Conservation (phyloP, 2,888 invertebrate species). For the Sphaerophoria rueppellii region DNA sequence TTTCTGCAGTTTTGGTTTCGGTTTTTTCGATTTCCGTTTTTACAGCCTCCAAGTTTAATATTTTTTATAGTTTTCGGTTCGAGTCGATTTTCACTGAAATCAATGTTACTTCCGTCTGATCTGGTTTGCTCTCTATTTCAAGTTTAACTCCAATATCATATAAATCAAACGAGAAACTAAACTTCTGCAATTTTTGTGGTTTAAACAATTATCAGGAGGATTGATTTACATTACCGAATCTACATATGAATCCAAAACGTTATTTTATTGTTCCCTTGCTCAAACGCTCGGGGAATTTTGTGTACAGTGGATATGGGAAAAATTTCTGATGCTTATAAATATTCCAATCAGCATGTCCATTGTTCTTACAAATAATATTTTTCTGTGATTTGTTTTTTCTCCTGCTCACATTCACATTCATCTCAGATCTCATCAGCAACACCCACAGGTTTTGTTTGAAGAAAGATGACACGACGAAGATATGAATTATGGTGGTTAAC, state of each 20-base stretch:
- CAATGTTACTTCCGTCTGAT: no score
- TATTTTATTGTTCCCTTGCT: neutral
- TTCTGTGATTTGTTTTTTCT: neutral
- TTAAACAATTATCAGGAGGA: no score
- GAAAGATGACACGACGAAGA: neutral
- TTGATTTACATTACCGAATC: no score
- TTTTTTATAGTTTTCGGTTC: no score
- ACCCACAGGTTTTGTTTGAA: neutral
- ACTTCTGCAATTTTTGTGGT: no score
- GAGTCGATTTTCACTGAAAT: no score
- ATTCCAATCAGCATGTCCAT: neutral
- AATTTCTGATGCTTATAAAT: neutral
- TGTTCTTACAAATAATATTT: neutral
- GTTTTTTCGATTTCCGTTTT: no score
- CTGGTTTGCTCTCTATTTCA: no score
- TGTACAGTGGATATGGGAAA: neutral
- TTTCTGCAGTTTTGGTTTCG: no score
- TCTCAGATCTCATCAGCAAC: neutral
- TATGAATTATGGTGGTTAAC: constrained; percentile 7
- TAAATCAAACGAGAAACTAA: no score
- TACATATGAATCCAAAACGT: neutral
- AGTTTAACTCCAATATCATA: no score
- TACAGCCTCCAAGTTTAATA: no score
- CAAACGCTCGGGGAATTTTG: neutral
- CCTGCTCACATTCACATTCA: neutral